Base-by-base conservation (phyloP, 2,113 vertebrate genomes). In the Holacanthus passer region DNA sequence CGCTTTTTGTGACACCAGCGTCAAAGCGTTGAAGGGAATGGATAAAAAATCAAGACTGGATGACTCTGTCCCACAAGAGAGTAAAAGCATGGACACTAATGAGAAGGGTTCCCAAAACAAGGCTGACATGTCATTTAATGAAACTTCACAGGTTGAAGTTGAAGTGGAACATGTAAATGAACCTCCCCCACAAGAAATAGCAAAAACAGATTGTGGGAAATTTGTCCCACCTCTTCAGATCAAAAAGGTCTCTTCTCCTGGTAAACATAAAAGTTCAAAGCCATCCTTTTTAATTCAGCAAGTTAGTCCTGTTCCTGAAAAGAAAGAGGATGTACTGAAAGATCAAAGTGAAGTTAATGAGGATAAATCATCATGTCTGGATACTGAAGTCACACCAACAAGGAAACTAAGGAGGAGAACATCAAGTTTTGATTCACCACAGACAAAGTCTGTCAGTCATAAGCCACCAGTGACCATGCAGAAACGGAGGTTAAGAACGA, bases 141-240 rank as follows among this genome's bases (percentile, higher is more conserved):
- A 87, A 32, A 89, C 69, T 43, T 52, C 55, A 60, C 79, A 76
- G 31, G 81, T 79, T 59, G 88, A 94, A 64, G 73, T 59, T 73
- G 88, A 87, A 59, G 78, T 74, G 24, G 83, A 90, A 60, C 66
- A 87, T 0, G n/a, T 78, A 60, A 70, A 74, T 11, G 93, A 92
- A 83, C 72, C 64, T 0, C 68, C 83, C 58, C 76, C 80, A 17
- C 86, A 92, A 67, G 91, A 91, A 71, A 75, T 63, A 2, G 59
- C 69, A 39, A 90, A 92, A 83, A 76, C 12, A 0, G 94, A 94
- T 35, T 72, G 65, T 9, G 70, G 72, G 19, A 90, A 93, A 92
- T 78, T 95, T 88, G 84, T 94, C n/a, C 94, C 93, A 37, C 93
- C 94, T n/a, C 91, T 95, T 79, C 94, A 96, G 79, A 95, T 95